Base-by-base conservation (phyloP, 2,797 vertebrate genomes). In the Vultur gryphus region DNA sequence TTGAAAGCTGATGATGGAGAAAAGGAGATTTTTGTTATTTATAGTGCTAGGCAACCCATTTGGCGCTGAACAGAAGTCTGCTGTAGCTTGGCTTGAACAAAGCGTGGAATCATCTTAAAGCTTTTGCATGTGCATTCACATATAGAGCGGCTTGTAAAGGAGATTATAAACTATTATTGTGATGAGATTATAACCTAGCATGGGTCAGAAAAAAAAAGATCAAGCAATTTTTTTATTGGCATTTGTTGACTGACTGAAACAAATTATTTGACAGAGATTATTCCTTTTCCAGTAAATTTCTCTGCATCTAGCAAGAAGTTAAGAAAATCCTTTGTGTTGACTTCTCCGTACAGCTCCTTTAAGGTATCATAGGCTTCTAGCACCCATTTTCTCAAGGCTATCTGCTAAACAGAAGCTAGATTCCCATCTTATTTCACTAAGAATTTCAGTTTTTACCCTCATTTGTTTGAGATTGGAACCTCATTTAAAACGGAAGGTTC, bases 21-120 rank as follows among this genome's bases (percentile, higher is more conserved):
- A 92, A 89, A 88, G 59, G 55, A 65, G 72, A 87, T 91, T 85
- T 85, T 94, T 48, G 44, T 66, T 91, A 86, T 93, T 92, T 94
- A 72, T 72, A 86, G 91, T 31, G 31, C 61, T 46, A 73, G 65
- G 79, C 79, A 93, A 57, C 57, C 10, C 84, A 35, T 85, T 67
- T 92, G 57, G 57, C 0, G 0, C 37, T 70, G 44, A 92, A 49
- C 16, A 83, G 55, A 72, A 87, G 33, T 29, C 79, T 83, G 43
- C 46, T 57, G 51, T 55, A 73, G 28, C 52, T 73, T 65, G 72
- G 41, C 21, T 80, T 67, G 37, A 94, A 54, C 46, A 70, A 90
- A 89, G 39, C 0, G 0, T 70, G 41, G 55, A 83, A 92, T 87
- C 25, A 44, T 80, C 43, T 54, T 64, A 71, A 92, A 66, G 52